Base-by-base conservation (phyloP, 1,140 invertebrate genomes). In the Polypedilum pembai region DNA sequence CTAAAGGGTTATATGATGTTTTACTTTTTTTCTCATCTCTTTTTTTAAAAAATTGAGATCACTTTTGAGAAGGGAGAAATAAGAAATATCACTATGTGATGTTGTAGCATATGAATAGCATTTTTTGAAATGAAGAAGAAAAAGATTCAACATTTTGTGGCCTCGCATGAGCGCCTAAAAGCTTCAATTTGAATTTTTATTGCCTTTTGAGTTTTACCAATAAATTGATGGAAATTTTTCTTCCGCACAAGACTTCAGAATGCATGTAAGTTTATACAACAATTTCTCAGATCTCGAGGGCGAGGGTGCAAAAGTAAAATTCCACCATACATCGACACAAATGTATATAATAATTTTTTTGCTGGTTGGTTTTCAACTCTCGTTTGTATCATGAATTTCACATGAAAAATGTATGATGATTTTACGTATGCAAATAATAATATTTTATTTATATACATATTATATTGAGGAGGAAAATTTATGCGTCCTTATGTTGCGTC, bases 101-200 rank as follows among this genome's bases (percentile, higher is more conserved):
- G 45, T n/a, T 56, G 45, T 56, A 56, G 45, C 45, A 56, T 56
- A 56, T 56, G 45, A 56, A 56, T 56, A 56, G n/a, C 45, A 56
- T 56, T 56, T 15, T n/a, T 15, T 56, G 45, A 4, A 33, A 56
- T 56, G n/a, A 56, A 56, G n/a, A 15, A n/a, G 45, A 56, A n/a
- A 56, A 56, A 56, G 45, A 56, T 56, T 56, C 45, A 56, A 12
- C 65, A 69, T 18, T 69, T 69, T 69, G 17, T 21, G 65, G 17
- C 17, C 65, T 21, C 65, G 65, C 65, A 69, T 69, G 65, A 69
- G 18, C 17, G 65, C 65, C 65, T 69, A 69, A 69, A 69, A 69
- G 65, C 65, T 69, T 69, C 65, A 69, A 69, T 69, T 69, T 69
- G 65, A 69, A 69, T 69, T 69, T 69, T 69, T 69, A 69, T 69